Conservation (phyloP, 2,113 vertebrate genomes). For the Paracanthobrama guichenoti region DNA sequence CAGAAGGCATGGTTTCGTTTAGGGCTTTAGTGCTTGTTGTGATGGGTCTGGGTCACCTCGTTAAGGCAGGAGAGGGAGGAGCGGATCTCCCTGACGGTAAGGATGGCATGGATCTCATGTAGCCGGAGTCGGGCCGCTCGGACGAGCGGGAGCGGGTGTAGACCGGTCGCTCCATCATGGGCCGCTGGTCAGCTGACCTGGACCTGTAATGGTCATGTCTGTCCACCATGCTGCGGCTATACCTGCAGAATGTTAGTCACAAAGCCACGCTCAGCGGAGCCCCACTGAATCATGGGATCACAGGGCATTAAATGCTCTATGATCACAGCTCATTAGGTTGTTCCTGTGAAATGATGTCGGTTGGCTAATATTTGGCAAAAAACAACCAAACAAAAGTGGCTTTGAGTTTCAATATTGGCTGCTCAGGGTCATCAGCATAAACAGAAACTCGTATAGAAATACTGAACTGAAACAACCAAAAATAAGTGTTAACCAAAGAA, state of each 20-base stretch:
- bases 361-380: not conserved
- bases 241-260: conserved; percentile 90
- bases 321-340: not conserved
- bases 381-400: not conserved
- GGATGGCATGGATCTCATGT: conserved; percentile 95
- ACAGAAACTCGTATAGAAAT: not conserved
- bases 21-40: conserved; percentile 50
- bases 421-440: not conserved
- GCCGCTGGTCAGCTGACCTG: conserved; percentile 90
- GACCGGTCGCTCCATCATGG: conserved; percentile 84
- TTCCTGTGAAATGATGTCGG: not conserved
- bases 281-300: not conserved
- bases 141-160: conserved; percentile 88
- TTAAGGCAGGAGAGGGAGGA: conserved; percentile 94
- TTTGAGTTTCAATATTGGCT: not conserved
- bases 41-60: conserved; percentile 89
- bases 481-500: not conserved
- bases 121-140: conserved; percentile 87
- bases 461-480: not conserved
- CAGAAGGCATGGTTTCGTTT: conserved; percentile 43
- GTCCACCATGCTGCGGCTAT: conserved; percentile 86
- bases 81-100: conserved; percentile 93
- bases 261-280: conserved; percentile 50
- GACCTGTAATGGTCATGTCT: conserved; percentile 92
- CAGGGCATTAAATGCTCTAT: not conserved